phyloP scores from a whole-genome alignment of 2,113 vertebrate genomes.

The Neomonachus schauinslandi region DNA sequence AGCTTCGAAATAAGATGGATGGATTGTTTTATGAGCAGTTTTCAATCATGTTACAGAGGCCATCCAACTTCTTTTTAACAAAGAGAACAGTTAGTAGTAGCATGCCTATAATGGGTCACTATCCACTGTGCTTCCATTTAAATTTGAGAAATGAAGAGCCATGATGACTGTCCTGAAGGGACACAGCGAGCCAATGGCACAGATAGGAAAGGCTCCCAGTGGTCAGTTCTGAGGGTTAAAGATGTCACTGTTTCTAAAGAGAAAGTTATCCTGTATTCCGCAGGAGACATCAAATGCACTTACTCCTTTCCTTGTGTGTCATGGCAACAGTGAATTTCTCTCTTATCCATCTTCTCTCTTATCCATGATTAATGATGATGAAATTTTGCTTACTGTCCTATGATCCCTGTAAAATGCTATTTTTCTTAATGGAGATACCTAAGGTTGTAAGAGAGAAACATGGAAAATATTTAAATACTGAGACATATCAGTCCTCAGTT shows the following conservation, averaged over 20 bases:
- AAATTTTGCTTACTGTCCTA: background rate
- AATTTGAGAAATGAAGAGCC: background rate
- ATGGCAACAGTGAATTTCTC: background rate
- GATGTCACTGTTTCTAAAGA: background rate
- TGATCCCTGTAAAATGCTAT: background rate
- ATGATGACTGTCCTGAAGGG: background rate
- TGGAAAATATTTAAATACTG: background rate
- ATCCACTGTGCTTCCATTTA: background rate
- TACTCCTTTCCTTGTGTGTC: background rate
- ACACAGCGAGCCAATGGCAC: background rate
- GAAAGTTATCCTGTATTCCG: background rate
- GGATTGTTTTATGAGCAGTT: background rate
- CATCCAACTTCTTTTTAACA: background rate
- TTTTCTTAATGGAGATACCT: conserved; percentile 9
- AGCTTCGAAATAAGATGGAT: conserved; percentile 12
- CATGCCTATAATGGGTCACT: background rate
- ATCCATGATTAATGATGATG: background rate
- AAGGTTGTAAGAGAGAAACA: background rate
- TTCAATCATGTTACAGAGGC: background rate
- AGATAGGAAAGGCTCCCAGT: background rate
- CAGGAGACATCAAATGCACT: background rate
- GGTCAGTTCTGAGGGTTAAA: background rate
- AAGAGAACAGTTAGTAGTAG: background rate
- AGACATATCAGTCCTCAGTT: background rate
- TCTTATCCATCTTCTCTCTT: background rate